phyloP scores from a whole-genome alignment of 2,888 invertebrate species.

The Cheilosia urbana region DNA sequence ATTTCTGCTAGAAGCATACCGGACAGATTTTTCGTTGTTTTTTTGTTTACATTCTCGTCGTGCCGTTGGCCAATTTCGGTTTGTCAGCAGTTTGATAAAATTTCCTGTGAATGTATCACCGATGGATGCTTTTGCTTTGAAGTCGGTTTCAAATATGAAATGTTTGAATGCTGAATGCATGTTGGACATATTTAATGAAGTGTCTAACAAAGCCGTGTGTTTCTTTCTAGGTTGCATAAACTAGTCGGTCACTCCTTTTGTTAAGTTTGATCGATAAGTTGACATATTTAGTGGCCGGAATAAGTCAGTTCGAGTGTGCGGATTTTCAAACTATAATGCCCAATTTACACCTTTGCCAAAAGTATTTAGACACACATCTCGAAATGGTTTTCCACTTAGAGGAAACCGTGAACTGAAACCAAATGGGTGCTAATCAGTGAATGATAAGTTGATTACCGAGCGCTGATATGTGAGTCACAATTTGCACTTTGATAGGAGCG shows the following conservation, averaged over 20 bases:
- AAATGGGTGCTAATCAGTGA: conserved; percentile 44
- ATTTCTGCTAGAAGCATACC: conserved; percentile 7
- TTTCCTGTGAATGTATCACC: neutral
- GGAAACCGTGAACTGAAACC: conserved; percentile 1
- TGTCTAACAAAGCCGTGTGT: neutral
- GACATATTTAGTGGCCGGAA: neutral
- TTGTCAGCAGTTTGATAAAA: neutral
- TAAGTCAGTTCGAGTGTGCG: neutral
- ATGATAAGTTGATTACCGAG: conserved; percentile 26
- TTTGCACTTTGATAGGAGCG: conserved; percentile 1
- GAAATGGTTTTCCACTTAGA: neutral
- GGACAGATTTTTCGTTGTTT: neutral
- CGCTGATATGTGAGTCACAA: conserved; percentile 25
- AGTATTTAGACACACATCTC: neutral
- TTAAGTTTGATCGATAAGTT: neutral
- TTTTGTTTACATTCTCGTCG: conserved; percentile 18
- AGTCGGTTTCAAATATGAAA: too few species aligned
- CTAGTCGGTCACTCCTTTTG: neutral
- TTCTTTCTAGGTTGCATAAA: neutral
- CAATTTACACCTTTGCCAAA: conserved; percentile 19
- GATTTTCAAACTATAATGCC: neutral
- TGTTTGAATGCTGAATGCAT: too few species aligned
- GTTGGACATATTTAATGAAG: neutral
- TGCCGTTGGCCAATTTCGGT: neutral
- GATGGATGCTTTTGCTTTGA: neutral